phyloP scores from a whole-genome alignment of 2,888 invertebrate species.

The Chloroclystis v-ata region DNA sequence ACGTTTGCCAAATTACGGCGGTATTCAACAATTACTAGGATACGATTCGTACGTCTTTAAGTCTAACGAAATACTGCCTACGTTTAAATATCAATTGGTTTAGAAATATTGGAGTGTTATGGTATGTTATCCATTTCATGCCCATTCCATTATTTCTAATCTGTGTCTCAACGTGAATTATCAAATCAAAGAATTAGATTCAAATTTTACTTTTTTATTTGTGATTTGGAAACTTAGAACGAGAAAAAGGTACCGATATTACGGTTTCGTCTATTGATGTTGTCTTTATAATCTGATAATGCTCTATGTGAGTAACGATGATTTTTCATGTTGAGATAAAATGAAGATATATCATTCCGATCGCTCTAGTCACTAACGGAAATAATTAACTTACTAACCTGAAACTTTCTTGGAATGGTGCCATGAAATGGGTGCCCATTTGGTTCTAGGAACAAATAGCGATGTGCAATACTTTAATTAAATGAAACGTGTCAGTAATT shows the following conservation, averaged over 20 bases:
- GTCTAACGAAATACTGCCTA: slow-evolving; percentile 73
- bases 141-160: slow-evolving; percentile 24
- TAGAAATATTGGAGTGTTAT: slow-evolving; percentile 37
- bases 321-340: not conserved
- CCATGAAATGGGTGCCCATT: slow-evolving; percentile 23
- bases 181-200: not conserved
- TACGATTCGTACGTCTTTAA: slow-evolving; percentile 55
- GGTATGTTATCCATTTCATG: slow-evolving; percentile 21
- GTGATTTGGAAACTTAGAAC: no score
- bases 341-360: slow-evolving; percentile 23
- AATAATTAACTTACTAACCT: slow-evolving; percentile 8
- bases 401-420: slow-evolving; percentile 16
- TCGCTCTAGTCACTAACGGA: slow-evolving; percentile 24
- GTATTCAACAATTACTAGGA: slow-evolving; percentile 62
- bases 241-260: no score
- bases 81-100: slow-evolving; percentile 56
- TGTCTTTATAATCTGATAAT: no score
- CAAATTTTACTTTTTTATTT: no score
- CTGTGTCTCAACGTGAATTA: not conserved
- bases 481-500: slow-evolving; percentile 1
- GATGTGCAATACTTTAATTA: slow-evolving; percentile 12
- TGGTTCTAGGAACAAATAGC: slow-evolving; percentile 11
- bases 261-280: no score
- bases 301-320: no score
- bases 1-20: slow-evolving; percentile 26